A percentile compares a stretch with the other conserved stretches of the same genome.
phyloP scores from a whole-genome alignment of 1,140 invertebrate genomes.

The Drepana arcuata region DNA sequence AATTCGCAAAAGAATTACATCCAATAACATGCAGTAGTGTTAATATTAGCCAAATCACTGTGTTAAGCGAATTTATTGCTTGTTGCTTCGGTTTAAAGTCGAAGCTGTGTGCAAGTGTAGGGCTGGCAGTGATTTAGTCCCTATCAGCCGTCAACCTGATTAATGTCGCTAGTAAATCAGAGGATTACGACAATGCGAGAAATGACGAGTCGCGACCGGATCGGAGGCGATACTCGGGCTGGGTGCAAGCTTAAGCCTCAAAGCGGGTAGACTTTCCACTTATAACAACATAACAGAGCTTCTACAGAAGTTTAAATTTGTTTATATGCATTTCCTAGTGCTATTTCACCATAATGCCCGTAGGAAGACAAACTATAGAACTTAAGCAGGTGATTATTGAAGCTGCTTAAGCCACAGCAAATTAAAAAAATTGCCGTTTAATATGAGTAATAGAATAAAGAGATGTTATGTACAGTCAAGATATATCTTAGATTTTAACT shows the following conservation, averaged over 20 bases:
- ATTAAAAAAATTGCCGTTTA: too few relatives aligned
- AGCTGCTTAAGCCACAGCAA: too few relatives aligned
- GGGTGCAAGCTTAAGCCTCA: slow-evolving; percentile 15
- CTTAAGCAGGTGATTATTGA: slow-evolving; percentile 1
- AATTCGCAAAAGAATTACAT: slow-evolving; percentile 68
- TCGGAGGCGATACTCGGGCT: slow-evolving; percentile 39
- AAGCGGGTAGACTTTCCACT: too few relatives aligned
- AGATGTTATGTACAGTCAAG: too few relatives aligned
- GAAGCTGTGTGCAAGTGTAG: slow-evolving; percentile 23
- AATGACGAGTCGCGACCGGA: slow-evolving; percentile 66
- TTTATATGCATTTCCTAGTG: too few relatives aligned
- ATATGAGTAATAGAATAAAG: too few relatives aligned
- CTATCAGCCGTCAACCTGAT: slow-evolving; percentile 68
- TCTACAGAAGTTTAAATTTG: too few relatives aligned
- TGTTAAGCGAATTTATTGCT: slow-evolving; percentile 22
- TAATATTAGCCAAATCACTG: slow-evolving; percentile 27
- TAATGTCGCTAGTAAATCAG: slow-evolving; percentile 70
- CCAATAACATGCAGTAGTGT: slow-evolving; percentile 67
- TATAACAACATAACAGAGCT: too few relatives aligned
- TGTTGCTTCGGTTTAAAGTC: slow-evolving; percentile 24
- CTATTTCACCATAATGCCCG: too few relatives aligned
- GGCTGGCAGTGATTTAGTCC: slow-evolving; percentile 60
- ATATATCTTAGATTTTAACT: too few relatives aligned
- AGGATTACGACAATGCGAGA: slow-evolving; percentile 71
- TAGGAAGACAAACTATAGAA: too few relatives aligned